Percentiles rank a stretch among this genome's conserved stretches.
phyloP scores from a whole-genome alignment of 2,888 invertebrate genomes.

The Limnephilus marmoratus region DNA sequence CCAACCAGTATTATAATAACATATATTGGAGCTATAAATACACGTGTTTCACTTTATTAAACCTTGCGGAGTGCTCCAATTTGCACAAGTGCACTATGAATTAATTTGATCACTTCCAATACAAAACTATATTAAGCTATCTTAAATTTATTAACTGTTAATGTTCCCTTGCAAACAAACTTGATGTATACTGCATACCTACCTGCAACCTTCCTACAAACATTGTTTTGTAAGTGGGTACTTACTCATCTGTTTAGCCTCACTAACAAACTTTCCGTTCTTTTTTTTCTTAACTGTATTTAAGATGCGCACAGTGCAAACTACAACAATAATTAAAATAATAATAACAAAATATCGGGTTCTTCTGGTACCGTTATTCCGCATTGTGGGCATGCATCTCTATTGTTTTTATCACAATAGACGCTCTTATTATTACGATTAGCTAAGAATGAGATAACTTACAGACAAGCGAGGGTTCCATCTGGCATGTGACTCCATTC shows the following conservation, averaged over 20 bases:
- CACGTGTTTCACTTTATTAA: neutral
- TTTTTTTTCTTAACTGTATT: neutral
- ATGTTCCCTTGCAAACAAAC: neutral
- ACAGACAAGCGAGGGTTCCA: slow-evolving; percentile 42
- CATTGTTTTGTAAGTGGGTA: neutral
- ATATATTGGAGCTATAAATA: neutral
- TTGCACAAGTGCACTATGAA: neutral
- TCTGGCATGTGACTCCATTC: slow-evolving; percentile 53
- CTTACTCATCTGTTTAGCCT: neutral
- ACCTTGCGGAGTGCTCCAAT: neutral
- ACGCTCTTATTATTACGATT: neutral
- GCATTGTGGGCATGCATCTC: neutral
- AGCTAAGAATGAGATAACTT: slow-evolving; percentile 25
- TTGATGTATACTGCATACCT: too few species aligned
- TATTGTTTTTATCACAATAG: slow-evolving; percentile 22
- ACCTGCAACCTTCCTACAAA: neutral
- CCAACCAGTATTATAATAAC: neutral
- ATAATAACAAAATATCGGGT: neutral
- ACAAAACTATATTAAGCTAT: too few species aligned
- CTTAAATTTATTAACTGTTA: too few species aligned
- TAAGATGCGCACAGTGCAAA: neutral
- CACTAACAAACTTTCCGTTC: neutral
- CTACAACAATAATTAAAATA: neutral
- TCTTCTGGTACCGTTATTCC: slow-evolving; percentile 15
- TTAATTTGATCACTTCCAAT: too few species aligned